A percentile compares a stretch with the other conserved stretches of the same genome.
Conservation (phyloP, 2,888 invertebrate genomes). For the Rugalucina vietnamica region DNA sequence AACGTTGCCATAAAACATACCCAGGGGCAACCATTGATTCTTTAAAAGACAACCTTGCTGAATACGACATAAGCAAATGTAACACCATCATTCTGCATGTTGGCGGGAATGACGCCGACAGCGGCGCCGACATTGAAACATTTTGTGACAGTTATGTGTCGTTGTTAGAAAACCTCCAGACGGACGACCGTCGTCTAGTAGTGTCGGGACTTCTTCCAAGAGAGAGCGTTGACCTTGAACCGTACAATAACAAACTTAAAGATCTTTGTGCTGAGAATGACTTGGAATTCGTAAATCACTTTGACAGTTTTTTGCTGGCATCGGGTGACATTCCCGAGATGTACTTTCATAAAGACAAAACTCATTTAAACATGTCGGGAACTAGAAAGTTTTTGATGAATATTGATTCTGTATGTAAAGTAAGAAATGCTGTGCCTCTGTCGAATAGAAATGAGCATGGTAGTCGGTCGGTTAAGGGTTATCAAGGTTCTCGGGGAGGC, state of each 20-base stretch:
- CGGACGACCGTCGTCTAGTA: background rate
- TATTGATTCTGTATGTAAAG: background rate
- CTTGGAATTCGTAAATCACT: background rate
- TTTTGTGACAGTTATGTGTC: background rate
- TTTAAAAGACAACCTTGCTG: background rate
- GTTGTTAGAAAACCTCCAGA: background rate
- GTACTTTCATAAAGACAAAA: background rate
- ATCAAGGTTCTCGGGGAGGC: no score
- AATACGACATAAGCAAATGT: background rate
- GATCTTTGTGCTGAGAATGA: background rate
- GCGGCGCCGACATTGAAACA: background rate
- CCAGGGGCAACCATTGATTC: background rate
- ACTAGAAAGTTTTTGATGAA: background rate
- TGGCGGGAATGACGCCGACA: background rate
- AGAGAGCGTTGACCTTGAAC: background rate
- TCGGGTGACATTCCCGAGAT: background rate
- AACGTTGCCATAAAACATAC: background rate
- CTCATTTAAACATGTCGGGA: background rate
- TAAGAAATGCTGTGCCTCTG: background rate
- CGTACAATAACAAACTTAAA: background rate
- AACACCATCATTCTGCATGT: background rate
- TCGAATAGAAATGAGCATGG: background rate
- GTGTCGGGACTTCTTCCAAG: background rate
- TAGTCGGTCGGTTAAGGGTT: no score
- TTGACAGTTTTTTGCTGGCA: background rate